phyloP scores from a whole-genome alignment of 2,113 vertebrate genomes.

The Oostethus manadensis region DNA sequence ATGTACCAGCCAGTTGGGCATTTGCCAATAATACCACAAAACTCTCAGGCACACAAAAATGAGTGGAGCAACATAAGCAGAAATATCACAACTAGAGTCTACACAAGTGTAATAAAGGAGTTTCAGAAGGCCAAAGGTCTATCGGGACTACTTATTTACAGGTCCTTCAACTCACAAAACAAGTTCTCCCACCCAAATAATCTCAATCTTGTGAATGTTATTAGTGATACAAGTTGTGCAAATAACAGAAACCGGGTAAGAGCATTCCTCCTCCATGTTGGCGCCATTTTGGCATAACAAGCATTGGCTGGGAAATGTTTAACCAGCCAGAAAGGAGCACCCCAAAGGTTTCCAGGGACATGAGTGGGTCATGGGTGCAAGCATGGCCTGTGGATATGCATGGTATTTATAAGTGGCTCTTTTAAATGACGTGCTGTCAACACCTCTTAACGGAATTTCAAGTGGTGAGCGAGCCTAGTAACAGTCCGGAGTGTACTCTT shows the following conservation, averaged over 20 bases:
- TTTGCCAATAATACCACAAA: not conserved
- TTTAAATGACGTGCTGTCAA: slow-evolving; percentile 53
- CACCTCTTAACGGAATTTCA: slow-evolving; percentile 46
- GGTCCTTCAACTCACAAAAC: not conserved
- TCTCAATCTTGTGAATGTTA: not conserved
- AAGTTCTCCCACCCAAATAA: not conserved
- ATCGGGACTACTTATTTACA: slow-evolving; percentile 30
- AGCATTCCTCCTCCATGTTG: not conserved
- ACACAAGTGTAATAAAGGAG: not conserved
- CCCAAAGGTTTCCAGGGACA: not conserved
- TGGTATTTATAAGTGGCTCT: slow-evolving; percentile 14
- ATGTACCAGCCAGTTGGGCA: not conserved
- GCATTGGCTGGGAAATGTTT: slow-evolving; percentile 44
- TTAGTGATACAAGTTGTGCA: not conserved
- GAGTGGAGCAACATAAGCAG: not conserved
- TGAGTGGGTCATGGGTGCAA: slow-evolving; percentile 15
- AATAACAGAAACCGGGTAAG: not conserved
- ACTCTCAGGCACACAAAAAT: too few relatives aligned
- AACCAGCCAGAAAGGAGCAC: slow-evolving; percentile 35
- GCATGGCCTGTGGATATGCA: slow-evolving; percentile 18
- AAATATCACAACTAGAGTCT: not conserved
- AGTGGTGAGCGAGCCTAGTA: slow-evolving; percentile 44
- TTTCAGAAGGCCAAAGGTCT: slow-evolving; percentile 35
- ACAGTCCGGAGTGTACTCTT: slow-evolving; percentile 40
- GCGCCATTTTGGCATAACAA: slow-evolving; percentile 2